These are phyloP conservation scores for Scaptomyza polygonia DNA, from an alignment of 2,888 invertebrate genomes.

Conservation along the genomic window DNA sequence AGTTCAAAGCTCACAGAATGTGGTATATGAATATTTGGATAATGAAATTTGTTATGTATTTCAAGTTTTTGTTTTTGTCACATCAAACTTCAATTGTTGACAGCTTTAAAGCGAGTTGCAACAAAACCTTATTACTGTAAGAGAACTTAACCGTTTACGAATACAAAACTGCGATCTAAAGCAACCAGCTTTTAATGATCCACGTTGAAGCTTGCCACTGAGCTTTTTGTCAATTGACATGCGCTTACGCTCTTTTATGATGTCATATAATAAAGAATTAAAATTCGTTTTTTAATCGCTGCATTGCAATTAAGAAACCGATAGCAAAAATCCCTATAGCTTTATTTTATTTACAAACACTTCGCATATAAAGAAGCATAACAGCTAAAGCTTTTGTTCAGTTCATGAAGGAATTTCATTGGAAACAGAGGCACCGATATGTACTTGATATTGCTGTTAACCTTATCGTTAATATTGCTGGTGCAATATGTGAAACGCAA, in stretches of 20 bases:
- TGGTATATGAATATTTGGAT: too few species aligned
- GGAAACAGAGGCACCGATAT: slow-evolving; percentile 31
- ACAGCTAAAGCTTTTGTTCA: slow-evolving; percentile 9
- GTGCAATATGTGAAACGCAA: slow-evolving; percentile 47
- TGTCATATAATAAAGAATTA: slow-evolving; percentile 7
- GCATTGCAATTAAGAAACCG: background rate
- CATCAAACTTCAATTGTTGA: background rate
- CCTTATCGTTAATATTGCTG: slow-evolving; percentile 29
- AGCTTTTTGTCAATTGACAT: slow-evolving; percentile 5
- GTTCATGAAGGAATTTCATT: slow-evolving; percentile 6
- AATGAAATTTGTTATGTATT: background rate
- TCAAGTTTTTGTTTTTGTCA: background rate
- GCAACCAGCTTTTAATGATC: background rate
- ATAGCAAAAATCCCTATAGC: background rate
- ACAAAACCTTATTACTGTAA: background rate
- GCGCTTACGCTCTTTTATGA: background rate
- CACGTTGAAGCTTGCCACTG: slow-evolving; percentile 12
- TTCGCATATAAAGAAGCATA: background rate
- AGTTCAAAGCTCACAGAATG: too few species aligned
- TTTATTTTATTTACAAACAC: background rate
- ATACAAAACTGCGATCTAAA: background rate
- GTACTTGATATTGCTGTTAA: slow-evolving; percentile 53
- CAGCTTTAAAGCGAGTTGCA: background rate
- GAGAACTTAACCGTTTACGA: background rate
- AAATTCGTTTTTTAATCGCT: background rate